Base-by-base conservation (phyloP, 2,113 vertebrate species). In the Neofelis nebulosa region DNA sequence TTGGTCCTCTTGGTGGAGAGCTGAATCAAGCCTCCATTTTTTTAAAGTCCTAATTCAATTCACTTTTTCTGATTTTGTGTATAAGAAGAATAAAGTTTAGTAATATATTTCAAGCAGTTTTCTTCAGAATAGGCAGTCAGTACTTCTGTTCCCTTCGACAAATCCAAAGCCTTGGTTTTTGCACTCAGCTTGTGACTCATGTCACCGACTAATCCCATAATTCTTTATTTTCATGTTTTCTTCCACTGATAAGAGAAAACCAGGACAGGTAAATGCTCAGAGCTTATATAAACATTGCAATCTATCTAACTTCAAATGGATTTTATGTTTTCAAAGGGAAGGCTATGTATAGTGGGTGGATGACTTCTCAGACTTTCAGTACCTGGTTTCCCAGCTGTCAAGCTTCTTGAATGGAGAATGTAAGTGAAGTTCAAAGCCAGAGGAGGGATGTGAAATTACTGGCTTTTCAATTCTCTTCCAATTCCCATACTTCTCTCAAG, bases 1-100 rank as follows among this genome's bases (percentile, higher is more conserved):
- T 68, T 74, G 65, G 65, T 13, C 73, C 9, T 76, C 33, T 95
- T 25, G 9, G 16, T 19, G 36, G 65, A 96, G 52, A 84, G 21
- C 25, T 79, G 84, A 90, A n/a, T 92, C 55, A 68, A 55, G 16
- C 48, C 88, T 79, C 31, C 65, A 13, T 7, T 19, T 31, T 76
- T 82, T 48, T 36, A 38, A 38, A 86, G 92, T 50, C 63, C 9
- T 52, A 63, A 55, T 68, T 96, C 36, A 66, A 76, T 73, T 65
- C 23, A 7, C 73, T 86, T 33, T 96, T 96, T 93, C 89, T 87
- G 41, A 5, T 91, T 89, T 86, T 69, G 38, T 65, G 79, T 63
- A 83, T 55, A 96, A 95, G 78, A 97, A 95, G 94, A 94, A 91
- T 63, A 61, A 65, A 78, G 52, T 91, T 78, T 19, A 82, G 63